Evolutionary conservation across 2,888 invertebrate species (phyloP), one percentile per base, ranked within the genome.

Genomic region (Ernsta delagoae): DNA sequence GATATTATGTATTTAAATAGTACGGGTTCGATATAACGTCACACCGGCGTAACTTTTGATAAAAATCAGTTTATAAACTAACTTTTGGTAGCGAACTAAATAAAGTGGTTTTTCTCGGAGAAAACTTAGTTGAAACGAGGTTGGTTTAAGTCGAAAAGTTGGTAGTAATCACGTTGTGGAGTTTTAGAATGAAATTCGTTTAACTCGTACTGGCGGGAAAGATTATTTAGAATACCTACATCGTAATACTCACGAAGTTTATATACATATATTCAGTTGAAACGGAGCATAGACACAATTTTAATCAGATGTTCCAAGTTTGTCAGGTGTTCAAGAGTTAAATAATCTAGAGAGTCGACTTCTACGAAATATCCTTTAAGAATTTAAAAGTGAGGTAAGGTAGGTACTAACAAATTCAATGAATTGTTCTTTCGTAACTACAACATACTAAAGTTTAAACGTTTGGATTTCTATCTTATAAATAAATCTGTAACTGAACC

Each of bases 1-100:
- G 7, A 8, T 8, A 41, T 8, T 62, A 12, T 24, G 41, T n/a
- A 54, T 63, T 63, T 63, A 54, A 63, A 54, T 16, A 24, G 54
- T 7, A 54, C 43, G 62, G 24, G 6, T 63, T 16, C 54, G 54
- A 11, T 11, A 62, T 54, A 53, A n/a, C 41, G 63, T 7, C n/a
- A 57, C 6, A 36, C 11, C 16, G 50, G 34, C 39, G 11, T 62
- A 39, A 24, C 41, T 63, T n/a, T 63, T 24, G 63, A 63, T 54
- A 63, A 8, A 54, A 39, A 54, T 54, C 54, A 12, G 39, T 63
- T 63, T 63, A 54, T 43, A 43, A 39, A 53, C 53, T 54, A 54
- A n/a, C n/a, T 53, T 63, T 53, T 53, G 3, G 5, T 24, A 39
- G 53, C 12, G 6, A 24, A 11, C 41, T 62, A 39, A 62, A 24